Percentiles rank a stretch among this genome's conserved stretches.
These are phyloP conservation scores for Alouatta caraya DNA, from an alignment of 2,797 vertebrate genomes.

Conservation along the genomic window DNA sequence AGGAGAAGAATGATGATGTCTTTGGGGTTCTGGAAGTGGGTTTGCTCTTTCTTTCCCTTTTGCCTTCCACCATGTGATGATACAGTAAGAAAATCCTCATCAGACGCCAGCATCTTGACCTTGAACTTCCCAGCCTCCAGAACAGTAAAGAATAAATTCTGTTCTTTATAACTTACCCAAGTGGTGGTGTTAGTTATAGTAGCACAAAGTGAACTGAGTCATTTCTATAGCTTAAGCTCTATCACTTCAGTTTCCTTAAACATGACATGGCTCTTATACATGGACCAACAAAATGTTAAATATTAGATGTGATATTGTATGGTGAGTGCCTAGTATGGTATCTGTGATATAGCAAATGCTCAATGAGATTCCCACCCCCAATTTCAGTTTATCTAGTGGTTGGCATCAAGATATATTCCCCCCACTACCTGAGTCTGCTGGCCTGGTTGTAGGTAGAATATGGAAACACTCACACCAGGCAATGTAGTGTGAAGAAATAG, in stretches of 20 bases:
- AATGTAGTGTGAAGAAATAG: fast-evolving
- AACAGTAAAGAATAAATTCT: neutral
- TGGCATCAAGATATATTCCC: neutral
- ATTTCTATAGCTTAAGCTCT: neutral
- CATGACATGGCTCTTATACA: neutral
- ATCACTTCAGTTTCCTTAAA: neutral
- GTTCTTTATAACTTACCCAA: neutral
- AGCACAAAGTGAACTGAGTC: neutral
- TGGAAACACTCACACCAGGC: fast-evolving
- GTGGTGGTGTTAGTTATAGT: neutral
- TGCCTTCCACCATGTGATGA: neutral
- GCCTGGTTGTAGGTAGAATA: too few relatives aligned
- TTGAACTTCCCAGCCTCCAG: neutral
- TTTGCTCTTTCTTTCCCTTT: neutral
- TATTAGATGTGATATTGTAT: neutral
- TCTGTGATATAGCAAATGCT: neutral
- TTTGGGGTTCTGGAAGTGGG: neutral
- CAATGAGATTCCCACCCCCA: neutral
- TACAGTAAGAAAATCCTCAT: neutral
- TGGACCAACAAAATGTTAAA: neutral
- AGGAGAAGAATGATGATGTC: neutral
- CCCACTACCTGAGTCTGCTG: neutral
- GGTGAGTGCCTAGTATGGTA: neutral
- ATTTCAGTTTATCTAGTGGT: neutral
- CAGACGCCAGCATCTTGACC: neutral